phyloP scores from a whole-genome alignment of 1,140 invertebrate genomes.

The Campoletis sonorensis region DNA sequence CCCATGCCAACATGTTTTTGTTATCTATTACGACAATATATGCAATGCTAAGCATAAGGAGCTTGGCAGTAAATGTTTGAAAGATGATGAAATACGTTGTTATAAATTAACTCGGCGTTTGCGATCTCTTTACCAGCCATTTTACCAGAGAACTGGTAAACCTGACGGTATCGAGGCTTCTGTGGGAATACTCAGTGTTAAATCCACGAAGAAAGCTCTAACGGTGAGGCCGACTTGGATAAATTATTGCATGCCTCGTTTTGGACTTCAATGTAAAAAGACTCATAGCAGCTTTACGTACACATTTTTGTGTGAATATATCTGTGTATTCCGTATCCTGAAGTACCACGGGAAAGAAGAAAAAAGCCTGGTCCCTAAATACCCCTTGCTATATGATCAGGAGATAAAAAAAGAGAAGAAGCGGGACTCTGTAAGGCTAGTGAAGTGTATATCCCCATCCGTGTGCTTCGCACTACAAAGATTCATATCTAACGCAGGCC shows the following conservation, averaged over 20 bases:
- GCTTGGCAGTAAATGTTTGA: too few species aligned
- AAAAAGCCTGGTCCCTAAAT: slow-evolving; percentile 10
- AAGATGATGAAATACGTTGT: too few species aligned
- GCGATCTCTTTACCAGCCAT: too few species aligned
- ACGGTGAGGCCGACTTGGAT: slow-evolving; percentile 65
- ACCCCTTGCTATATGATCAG: background rate
- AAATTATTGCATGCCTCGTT: slow-evolving; percentile 68
- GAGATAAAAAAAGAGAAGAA: slow-evolving; percentile 28
- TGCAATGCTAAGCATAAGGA: too few species aligned
- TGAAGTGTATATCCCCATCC: background rate
- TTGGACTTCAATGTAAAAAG: background rate
- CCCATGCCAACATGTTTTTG: background rate
- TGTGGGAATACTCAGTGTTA: background rate
- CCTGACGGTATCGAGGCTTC: background rate
- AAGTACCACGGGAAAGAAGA: slow-evolving; percentile 25
- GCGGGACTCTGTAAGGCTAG: background rate
- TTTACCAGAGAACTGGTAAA: background rate
- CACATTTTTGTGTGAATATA: background rate
- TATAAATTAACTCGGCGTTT: background rate
- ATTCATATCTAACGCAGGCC: slow-evolving; percentile 70
- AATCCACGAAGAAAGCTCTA: background rate
- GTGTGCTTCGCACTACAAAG: slow-evolving; percentile 58
- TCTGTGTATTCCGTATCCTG: background rate
- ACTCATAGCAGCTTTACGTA: background rate
- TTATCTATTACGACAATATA: background rate